Percentiles rank a stretch among this genome's conserved stretches.
These are phyloP conservation scores for Myxocyprinus asiaticus DNA, from an alignment of 2,113 vertebrate genomes.

Conservation along the genomic window DNA sequence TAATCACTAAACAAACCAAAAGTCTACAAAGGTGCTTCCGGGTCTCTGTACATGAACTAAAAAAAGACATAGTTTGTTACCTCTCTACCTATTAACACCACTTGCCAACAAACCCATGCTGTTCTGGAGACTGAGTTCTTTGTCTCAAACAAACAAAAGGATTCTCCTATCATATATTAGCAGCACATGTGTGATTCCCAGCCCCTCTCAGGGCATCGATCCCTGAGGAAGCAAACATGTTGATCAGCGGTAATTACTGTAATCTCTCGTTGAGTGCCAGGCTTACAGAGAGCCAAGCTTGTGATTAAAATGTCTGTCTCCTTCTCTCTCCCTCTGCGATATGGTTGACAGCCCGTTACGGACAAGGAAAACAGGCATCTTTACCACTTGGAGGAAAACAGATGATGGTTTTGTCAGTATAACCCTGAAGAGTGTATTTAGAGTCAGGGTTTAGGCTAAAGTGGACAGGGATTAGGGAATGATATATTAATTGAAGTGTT, in stretches of 20 bases:
- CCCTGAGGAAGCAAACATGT: slow-evolving; percentile 71
- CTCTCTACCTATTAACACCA: not conserved
- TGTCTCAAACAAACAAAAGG: slow-evolving; percentile 27
- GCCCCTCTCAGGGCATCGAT: slow-evolving; percentile 72
- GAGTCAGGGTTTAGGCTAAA: not conserved
- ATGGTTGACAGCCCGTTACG: slow-evolving; percentile 21
- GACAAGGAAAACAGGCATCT: not conserved
- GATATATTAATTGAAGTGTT: no score
- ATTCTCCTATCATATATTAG: slow-evolving; percentile 57
- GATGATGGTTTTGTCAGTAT: slow-evolving; percentile 16
- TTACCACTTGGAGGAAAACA: slow-evolving; percentile 8
- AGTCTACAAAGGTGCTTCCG: not conserved
- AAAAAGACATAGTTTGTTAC: not conserved
- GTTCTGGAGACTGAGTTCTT: not conserved
- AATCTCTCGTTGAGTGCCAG: slow-evolving; percentile 57
- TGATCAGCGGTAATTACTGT: slow-evolving; percentile 81
- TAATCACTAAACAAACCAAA: not conserved
- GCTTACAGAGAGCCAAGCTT: slow-evolving; percentile 46
- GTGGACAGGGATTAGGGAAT: no score
- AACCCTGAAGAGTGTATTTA: slow-evolving; percentile 6
- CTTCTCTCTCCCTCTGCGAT: slow-evolving; percentile 15
- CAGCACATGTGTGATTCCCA: slow-evolving; percentile 56
- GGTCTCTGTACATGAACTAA: not conserved
- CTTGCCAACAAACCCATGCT: not conserved
- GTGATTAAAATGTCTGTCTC: slow-evolving; percentile 60